These are phyloP conservation scores for Dendrocincla tyrannina DNA, from an alignment of 2,797 vertebrate genomes.

Conservation along the genomic window DNA sequence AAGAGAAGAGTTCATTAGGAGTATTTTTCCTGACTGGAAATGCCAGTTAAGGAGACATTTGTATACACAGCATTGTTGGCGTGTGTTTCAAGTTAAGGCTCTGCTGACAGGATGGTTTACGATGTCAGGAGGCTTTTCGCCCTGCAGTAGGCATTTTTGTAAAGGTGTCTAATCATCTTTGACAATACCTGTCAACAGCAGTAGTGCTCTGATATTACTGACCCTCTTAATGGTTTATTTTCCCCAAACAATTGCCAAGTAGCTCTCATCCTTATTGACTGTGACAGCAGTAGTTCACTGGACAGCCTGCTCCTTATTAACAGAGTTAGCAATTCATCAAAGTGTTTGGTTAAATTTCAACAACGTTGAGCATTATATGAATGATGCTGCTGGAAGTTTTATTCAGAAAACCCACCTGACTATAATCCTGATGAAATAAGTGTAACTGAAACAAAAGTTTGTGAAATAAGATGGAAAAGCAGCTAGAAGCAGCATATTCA, in stretches of 20 bases:
- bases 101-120: conserved; percentile 18
- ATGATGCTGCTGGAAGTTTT: background rate
- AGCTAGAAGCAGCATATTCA: background rate
- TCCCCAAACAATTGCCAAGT: background rate
- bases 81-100: background rate
- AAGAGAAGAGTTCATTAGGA: background rate
- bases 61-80: background rate
- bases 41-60: background rate
- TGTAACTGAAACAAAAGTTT: background rate
- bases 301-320: background rate
- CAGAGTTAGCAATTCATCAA: background rate
- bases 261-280: background rate
- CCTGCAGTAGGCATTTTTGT: background rate
- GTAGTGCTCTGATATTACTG: background rate
- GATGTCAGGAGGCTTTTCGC: background rate
- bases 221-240: background rate
- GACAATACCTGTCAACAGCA: background rate
- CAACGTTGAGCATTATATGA: background rate
- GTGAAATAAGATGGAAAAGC: background rate
- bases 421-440: background rate
- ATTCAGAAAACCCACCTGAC: background rate
- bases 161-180: background rate
- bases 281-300: background rate
- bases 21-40: background rate
- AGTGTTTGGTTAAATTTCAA: background rate